A percentile compares a stretch with the other conserved stretches of the same genome.
phyloP scores from a whole-genome alignment of 2,113 vertebrate species.

The Pachyramphus minor region DNA sequence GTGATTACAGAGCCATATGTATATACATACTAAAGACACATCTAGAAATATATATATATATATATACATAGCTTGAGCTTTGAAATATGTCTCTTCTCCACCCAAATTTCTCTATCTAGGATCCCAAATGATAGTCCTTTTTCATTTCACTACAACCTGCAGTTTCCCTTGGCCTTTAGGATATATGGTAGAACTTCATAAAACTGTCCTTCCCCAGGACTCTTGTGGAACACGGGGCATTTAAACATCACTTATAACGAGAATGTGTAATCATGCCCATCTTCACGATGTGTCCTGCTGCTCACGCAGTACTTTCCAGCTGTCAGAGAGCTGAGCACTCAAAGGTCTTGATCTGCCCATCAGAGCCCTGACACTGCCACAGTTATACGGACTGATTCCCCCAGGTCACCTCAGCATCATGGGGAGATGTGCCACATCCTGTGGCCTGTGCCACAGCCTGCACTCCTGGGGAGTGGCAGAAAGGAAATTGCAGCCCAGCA shows the following conservation, averaged over 20 bases:
- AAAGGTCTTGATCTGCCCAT: neutral
- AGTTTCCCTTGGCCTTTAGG: neutral
- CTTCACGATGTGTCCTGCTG: neutral
- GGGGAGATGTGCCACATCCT: neutral
- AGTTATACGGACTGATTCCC: neutral
- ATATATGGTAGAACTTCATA: neutral
- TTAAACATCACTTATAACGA: neutral
- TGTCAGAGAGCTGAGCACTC: neutral
- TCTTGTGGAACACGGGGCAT: fast-evolving
- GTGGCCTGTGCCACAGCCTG: neutral
- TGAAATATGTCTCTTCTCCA: neutral
- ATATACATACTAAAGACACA: neutral
- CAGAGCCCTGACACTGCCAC: neutral
- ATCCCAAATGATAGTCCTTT: neutral
- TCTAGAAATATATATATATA: neutral
- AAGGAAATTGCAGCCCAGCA: neutral
- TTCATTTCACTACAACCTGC: neutral
- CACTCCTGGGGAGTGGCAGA: neutral
- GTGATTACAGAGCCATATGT: neutral
- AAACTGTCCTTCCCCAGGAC: neutral
- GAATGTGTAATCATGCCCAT: neutral
- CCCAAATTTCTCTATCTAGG: neutral
- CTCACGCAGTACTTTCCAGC: neutral
- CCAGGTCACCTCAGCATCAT: neutral
- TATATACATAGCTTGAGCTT: neutral